phyloP scores from a whole-genome alignment of 2,888 invertebrate genomes.

The Spialia ferax region DNA sequence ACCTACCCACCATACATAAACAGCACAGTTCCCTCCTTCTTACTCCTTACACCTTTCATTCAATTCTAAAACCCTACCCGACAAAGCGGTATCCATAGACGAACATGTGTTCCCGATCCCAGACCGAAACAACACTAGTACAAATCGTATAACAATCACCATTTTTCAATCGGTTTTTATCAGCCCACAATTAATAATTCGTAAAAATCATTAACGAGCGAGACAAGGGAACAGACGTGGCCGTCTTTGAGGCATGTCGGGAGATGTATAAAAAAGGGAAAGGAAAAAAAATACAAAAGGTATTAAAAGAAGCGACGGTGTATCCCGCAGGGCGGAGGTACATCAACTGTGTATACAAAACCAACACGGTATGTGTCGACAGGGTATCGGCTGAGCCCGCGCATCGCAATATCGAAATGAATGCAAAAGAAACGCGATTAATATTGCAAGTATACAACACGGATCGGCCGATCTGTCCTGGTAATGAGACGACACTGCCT shows the following conservation, averaged over 20 bases:
- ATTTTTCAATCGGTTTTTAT: constrained; percentile 82
- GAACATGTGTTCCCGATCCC: constrained; percentile 40
- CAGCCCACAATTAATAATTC: constrained; percentile 83
- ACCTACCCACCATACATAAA: neutral
- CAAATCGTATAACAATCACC: constrained; percentile 69
- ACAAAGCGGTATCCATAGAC: constrained; percentile 10
- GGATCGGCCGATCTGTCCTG: constrained; percentile 19
- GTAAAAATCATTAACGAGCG: constrained; percentile 84
- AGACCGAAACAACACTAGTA: constrained; percentile 49
- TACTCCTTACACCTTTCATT: constrained; percentile 9
- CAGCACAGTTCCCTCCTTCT: neutral
- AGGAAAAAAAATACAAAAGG: constrained; percentile 55
- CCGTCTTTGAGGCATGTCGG: constrained; percentile 78
- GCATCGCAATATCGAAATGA: constrained; percentile 31
- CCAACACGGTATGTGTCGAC: constrained; percentile 80
- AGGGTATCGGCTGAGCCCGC: constrained; percentile 41
- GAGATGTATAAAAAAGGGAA: constrained; percentile 61
- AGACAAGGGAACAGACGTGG: constrained; percentile 84
- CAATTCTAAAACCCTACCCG: constrained; percentile 46
- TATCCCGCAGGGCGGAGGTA: constrained; percentile 68
- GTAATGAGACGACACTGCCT: constrained; percentile 28
- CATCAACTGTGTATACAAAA: constrained; percentile 63
- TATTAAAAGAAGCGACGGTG: constrained; percentile 57
- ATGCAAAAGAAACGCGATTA: constrained; percentile 36
- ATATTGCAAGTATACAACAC: constrained; percentile 15